Percentiles rank a stretch among this genome's conserved stretches.
Evolutionary conservation across 2,113 vertebrate genomes (phyloP).

Genomic region (Oxyura jamaicensis): DNA sequence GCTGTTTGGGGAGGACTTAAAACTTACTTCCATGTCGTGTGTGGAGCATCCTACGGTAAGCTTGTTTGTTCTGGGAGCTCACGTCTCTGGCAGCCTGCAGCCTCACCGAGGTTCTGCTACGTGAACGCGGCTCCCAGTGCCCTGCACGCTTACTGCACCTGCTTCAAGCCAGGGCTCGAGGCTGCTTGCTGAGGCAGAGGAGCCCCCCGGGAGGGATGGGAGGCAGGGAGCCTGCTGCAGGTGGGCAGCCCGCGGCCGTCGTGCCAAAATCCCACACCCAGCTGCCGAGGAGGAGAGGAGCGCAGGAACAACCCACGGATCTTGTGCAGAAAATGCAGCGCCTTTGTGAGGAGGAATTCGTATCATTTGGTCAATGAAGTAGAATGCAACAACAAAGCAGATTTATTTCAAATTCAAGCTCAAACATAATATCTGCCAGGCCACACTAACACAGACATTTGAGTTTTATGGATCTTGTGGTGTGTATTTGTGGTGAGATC

Average conservation of each 20-base stretch:
- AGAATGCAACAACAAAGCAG: neutral
- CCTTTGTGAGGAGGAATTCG: neutral
- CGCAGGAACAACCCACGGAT: neutral
- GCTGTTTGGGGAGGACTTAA: neutral
- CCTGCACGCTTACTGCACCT: accelerated
- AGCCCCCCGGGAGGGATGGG: accelerated
- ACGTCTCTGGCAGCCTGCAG: neutral
- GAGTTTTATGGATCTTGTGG: neutral
- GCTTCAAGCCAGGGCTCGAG: neutral
- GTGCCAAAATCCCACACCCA: neutral
- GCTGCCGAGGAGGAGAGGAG: neutral
- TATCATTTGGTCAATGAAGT: neutral
- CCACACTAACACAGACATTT: neutral
- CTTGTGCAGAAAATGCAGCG: neutral
- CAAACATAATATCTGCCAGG: neutral
- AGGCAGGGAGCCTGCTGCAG: neutral
- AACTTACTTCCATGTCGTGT: neutral
- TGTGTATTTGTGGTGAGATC: neutral
- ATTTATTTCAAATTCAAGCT: slow-evolving; percentile 46
- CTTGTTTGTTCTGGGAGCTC: neutral
- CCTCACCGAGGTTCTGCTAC: neutral
- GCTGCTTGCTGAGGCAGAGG: neutral
- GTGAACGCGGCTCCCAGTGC: neutral
- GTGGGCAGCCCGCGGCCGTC: accelerated
- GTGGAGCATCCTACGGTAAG: neutral